Percentiles rank a stretch among this genome's conserved stretches.
These are phyloP conservation scores for Etheostoma perlongum DNA, from an alignment of 2,797 vertebrate genomes.

Conservation along the genomic window DNA sequence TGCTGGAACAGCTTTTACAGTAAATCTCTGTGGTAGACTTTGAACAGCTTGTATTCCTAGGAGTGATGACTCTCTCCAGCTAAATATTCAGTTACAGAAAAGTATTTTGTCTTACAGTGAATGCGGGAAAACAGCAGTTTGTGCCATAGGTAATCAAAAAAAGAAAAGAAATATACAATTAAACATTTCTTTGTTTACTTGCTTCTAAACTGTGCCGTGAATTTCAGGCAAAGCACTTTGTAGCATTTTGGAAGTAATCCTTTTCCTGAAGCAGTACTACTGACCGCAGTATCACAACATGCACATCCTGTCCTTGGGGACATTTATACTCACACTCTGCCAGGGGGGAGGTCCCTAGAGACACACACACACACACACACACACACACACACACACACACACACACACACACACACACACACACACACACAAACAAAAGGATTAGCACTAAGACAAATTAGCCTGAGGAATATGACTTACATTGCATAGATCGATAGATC, in stretches of 20 bases:
- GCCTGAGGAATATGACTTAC: neutral
- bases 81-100: neutral
- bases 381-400: neutral
- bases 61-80: neutral
- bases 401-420: neutral
- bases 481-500: too few species aligned
- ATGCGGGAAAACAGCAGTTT: neutral
- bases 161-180: too few species aligned
- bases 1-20: too few species aligned
- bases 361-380: constrained; percentile 50
- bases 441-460: neutral
- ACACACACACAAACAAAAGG: constrained; percentile 8
- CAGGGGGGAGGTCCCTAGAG: constrained; percentile 84
- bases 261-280: neutral
- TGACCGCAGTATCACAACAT: neutral
- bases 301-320: constrained; percentile 26
- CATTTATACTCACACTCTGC: constrained; percentile 86
- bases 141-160: neutral
- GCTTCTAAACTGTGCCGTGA: neutral
- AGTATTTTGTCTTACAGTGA: neutral
- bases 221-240: too few species aligned
- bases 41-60: neutral
- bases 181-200: too few species aligned
- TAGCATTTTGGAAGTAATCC: neutral
- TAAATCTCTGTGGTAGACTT: too few species aligned